Evolutionary conservation across 2,113 vertebrate genomes (phyloP), one percentile per base, ranked within the genome.

Genomic region (Halichoerus grypus): DNA sequence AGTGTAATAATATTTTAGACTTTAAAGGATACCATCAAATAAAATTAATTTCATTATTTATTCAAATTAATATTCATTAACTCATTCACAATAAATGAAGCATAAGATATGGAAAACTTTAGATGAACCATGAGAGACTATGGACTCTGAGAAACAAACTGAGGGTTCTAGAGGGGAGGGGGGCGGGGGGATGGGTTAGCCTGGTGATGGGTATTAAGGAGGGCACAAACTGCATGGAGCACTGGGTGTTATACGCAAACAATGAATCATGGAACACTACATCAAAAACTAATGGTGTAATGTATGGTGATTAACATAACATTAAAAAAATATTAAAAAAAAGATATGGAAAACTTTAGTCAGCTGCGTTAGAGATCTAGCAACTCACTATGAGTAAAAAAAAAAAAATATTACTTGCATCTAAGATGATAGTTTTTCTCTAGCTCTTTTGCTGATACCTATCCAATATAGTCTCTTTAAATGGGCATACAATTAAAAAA

Each of bases 21-120:
- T 94, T 98, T 80, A 95, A 95, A 92, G 18, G 24, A 96, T 79
- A 87, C 16, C 33, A 82, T 3, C 18, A 4, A 95, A 88, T 19
- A 80, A 86, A 72, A 95, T 87, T 97, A 89, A 98, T 96, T 97
- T 92, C n/a, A 88, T 42, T 42, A 42, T 42, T 42, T 42, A 42
- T 42, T 42, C 39, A 42, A 42, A 42, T 42, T 42, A 42, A 42
- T 42, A 42, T 42, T 42, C 39, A 42, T 42, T 42, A 42, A 42
- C 39, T 42, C 39, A 42, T 86, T 95, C 86, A 72, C 42, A 92
- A 74, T 71, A 97, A 97, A 77, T 93, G 83, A 96, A 87, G 79
- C 86, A 26, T 72, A 87, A 76, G 67, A 87, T 42, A 88, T 28
- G 74, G 89, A 87, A 97, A 95, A 96, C 80, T 24, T 24, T 55